A percentile compares a stretch with the other conserved stretches of the same genome.
Evolutionary conservation across 2,113 vertebrate species (phyloP).

Genomic region (Calyptomena viridis): DNA sequence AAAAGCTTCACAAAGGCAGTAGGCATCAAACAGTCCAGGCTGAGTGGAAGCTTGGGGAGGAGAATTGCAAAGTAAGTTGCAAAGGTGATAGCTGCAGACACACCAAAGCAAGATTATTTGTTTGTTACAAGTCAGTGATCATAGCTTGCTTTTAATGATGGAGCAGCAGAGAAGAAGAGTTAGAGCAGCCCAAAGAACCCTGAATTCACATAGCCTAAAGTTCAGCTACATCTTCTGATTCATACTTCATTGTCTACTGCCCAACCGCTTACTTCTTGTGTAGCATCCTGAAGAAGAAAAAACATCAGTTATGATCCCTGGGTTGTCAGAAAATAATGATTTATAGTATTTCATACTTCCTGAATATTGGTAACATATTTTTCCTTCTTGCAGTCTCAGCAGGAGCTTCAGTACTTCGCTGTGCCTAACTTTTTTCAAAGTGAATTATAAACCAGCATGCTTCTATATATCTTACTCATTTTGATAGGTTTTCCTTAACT

Average conservation of each 20-base stretch:
- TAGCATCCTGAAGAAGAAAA: not conserved
- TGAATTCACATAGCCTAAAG: not conserved
- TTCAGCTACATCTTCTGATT: not conserved
- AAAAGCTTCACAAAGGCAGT: conserved; percentile 30
- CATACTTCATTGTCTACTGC: not conserved
- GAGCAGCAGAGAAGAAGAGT: not conserved
- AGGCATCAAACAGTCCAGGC: not conserved
- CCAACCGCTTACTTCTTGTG: not conserved
- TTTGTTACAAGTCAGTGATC: not conserved
- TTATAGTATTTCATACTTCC: not conserved
- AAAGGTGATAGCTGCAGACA: not conserved
- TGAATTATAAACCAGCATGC: not conserved
- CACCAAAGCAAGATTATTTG: not conserved
- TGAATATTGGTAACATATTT: not conserved
- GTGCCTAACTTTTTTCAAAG: not conserved
- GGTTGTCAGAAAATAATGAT: not conserved
- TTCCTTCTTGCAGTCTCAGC: not conserved
- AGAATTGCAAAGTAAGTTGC: not conserved
- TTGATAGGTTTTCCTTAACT: not conserved
- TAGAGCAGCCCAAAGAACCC: not conserved
- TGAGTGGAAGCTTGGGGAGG: not conserved
- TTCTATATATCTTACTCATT: not conserved
- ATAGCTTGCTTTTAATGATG: not conserved
- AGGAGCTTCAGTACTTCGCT: not conserved
- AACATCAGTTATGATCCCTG: not conserved